Evolutionary conservation across 2,113 vertebrate genomes (phyloP), one percentile per base, ranked within the genome.

Genomic region (Corydoras maculifer): DNA sequence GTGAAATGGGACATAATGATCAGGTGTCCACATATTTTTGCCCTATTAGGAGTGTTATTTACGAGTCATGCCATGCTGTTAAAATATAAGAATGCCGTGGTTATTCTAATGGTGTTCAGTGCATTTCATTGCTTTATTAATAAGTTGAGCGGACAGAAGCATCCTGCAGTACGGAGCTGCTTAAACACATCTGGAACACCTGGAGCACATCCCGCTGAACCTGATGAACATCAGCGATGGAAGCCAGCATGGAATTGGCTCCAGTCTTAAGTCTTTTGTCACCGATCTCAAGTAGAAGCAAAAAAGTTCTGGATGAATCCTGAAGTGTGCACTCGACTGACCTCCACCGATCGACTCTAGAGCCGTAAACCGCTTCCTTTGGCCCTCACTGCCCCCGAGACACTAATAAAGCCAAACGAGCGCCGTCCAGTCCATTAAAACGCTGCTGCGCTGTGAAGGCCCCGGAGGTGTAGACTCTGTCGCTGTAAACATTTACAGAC

Each of bases 401-500:
- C 12, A 9, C 5, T 9, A 32, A 55, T 54, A 67, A 67, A 61
- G 48, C 53, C 49, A 62, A 3, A 18, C 5, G 30, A 15, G n/a
- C 35, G 31, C 59, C 30, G 3, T 30, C 57, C 49, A 14, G 71
- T 61, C 48, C n/a, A 53, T 66, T 66, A 53, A 51, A 73, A 66
- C 29, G 43, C 14, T 11, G 29, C 62, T 32, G 48, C 8, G 13
- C 55, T 66, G 18, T 51, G 29, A 66, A 53, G 18, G 59, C 25
- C 55, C 57, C n/a, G 14, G n/a, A 54, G 58, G 49, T 25, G 35
- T 29, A 59, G 7, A 59, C 57, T 11, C 50, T 73, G 50, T 53
- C 2, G n/a, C 49, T 60, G 67, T 73, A 73, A 73, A 67, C 64
- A 54, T 73, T 73, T 73, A 73, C 64, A 67, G 58, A 57, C 50